These are phyloP conservation scores for Riparia riparia DNA, from an alignment of 2,113 vertebrate genomes.

Conservation along the genomic window DNA sequence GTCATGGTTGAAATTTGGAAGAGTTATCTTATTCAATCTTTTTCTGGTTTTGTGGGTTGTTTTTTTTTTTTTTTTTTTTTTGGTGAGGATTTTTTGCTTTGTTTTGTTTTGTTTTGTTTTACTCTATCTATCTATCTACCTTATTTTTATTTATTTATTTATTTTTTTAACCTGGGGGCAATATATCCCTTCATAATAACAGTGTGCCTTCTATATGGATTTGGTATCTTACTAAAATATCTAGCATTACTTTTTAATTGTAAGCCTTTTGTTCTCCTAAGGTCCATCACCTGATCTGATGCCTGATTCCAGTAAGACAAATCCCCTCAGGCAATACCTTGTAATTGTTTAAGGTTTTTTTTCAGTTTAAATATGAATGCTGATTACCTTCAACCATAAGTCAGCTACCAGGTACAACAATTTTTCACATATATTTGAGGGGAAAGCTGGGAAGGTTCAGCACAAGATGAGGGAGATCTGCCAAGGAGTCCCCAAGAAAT, in stretches of 20 bases:
- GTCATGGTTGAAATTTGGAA: background rate
- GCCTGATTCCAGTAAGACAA: background rate
- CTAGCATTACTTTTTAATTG: background rate
- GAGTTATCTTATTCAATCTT: background rate
- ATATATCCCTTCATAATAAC: rapidly evolving
- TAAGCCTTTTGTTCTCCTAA: background rate
- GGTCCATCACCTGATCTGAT: background rate
- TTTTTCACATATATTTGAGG: background rate
- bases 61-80: too few relatives aligned
- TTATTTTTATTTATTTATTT: background rate
- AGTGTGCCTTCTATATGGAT: background rate
- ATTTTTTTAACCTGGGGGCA: background rate
- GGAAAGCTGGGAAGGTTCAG: background rate
- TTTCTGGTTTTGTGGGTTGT: background rate
- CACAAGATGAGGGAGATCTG: background rate
- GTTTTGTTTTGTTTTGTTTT: background rate
- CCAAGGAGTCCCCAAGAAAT: background rate
- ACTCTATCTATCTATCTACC: too few relatives aligned
- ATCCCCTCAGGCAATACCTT: background rate
- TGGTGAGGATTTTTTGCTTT: too few relatives aligned
- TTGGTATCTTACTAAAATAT: background rate
- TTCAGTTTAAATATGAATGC: background rate
- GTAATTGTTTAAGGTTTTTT: background rate
- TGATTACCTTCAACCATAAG: background rate
- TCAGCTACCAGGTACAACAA: background rate